phyloP scores from a whole-genome alignment of 2,113 vertebrate species.

The Hiodon tergisus region DNA sequence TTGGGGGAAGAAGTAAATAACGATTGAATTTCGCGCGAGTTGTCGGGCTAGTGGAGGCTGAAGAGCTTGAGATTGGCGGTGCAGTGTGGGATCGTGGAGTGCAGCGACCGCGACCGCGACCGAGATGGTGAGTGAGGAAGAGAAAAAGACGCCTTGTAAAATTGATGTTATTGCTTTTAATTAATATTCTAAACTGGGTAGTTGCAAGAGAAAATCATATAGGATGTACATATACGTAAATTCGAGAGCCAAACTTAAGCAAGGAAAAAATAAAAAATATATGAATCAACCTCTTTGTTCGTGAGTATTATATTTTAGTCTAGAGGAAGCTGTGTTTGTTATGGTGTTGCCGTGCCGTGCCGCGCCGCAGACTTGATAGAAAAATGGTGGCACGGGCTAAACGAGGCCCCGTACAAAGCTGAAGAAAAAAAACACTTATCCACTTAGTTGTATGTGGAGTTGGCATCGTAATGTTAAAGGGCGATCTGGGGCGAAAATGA shows the following conservation, averaged over 20 bases:
- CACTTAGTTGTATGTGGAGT: too few species aligned
- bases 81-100: slow-evolving; percentile 52
- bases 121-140: slow-evolving; percentile 66
- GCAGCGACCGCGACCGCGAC: slow-evolving; percentile 44
- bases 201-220: neutral
- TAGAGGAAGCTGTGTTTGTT: slow-evolving; percentile 19
- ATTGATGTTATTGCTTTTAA: slow-evolving; percentile 6
- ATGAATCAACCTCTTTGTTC: slow-evolving; percentile 4
- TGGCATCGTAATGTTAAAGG: too few species aligned
- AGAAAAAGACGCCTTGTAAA: slow-evolving; percentile 10
- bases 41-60: slow-evolving; percentile 22
- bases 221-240: neutral
- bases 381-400: slow-evolving; percentile 11
- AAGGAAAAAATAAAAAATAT: neutral
- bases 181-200: too few species aligned
- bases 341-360: slow-evolving; percentile 2
- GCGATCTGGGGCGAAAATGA: too few species aligned
- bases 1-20: too few species aligned
- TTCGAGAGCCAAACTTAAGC: neutral
- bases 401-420: neutral
- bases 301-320: neutral
- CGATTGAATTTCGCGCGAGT: neutral
- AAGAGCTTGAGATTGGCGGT: slow-evolving; percentile 44
- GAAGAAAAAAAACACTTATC: too few species aligned
- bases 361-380: slow-evolving; percentile 1